Conservation (phyloP, 53 echinoderm and acorn worm species). For the Holothuria scabra region DNA sequence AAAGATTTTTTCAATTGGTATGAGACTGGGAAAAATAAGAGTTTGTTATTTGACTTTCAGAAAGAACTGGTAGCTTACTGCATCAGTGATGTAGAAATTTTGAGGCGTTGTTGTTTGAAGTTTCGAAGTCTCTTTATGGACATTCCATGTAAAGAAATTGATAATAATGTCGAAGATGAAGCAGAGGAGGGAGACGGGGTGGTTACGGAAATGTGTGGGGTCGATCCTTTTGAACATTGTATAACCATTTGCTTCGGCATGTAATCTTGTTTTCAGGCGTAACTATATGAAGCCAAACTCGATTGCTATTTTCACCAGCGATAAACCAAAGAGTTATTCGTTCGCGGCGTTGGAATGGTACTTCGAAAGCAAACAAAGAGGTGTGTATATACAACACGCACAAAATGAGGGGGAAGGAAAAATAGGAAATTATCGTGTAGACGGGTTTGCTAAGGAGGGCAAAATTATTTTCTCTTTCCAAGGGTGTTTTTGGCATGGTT, state of each 20-base stretch:
- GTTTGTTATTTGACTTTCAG: slow-evolving; percentile 34
- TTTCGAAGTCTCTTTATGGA: slow-evolving; percentile 37
- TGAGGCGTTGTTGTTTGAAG: slow-evolving; percentile 26
- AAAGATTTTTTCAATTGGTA: slow-evolving; percentile 45
- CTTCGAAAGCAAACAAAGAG: slow-evolving; percentile 1
- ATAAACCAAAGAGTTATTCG: slow-evolving; percentile 18
- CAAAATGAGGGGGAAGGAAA: slow-evolving; percentile 39
- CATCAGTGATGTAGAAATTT: too few species aligned
- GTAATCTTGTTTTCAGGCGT: slow-evolving; percentile 51
- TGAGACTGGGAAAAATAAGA: background rate
- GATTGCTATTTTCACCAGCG: slow-evolving; percentile 34
- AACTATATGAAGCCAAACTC: slow-evolving; percentile 41
- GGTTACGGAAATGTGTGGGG: too few species aligned
- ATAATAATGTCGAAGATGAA: too few species aligned
- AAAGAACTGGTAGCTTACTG: slow-evolving; percentile 44
- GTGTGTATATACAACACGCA: slow-evolving; percentile 43
- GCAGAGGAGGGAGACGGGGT: too few species aligned
- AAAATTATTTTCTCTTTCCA: slow-evolving; percentile 5
- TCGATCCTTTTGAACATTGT: slow-evolving; percentile 60
- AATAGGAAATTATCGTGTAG: slow-evolving; percentile 29
- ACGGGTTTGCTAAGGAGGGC: slow-evolving; percentile 29
- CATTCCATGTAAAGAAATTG: too few species aligned
- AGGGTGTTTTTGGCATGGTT: slow-evolving; percentile 31
- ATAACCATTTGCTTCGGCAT: slow-evolving; percentile 74
- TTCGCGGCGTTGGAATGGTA: slow-evolving; percentile 3